Conservation (phyloP, 2,888 invertebrate genomes). For the Caenorhabditis sp. region DNA sequence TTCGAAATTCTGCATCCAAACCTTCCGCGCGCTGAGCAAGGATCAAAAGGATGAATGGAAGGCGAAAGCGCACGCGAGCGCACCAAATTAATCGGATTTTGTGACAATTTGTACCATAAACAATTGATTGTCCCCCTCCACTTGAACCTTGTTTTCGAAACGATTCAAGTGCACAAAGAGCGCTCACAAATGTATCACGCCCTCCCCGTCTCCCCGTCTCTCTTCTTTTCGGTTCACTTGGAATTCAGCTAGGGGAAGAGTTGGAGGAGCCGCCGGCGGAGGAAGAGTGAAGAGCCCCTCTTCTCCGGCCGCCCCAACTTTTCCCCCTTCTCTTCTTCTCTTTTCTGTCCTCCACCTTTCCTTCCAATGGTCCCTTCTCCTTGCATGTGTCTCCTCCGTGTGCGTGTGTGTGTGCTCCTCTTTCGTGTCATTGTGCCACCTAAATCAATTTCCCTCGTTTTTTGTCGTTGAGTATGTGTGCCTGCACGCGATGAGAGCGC, state of each 20-base stretch:
- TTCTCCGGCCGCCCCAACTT: slow-evolving; percentile 7
- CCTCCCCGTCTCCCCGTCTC: slow-evolving; percentile 19
- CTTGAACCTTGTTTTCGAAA: slow-evolving; percentile 17
- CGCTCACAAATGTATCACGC: slow-evolving; percentile 15
- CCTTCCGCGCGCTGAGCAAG: slow-evolving; percentile 57
- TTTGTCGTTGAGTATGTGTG: slow-evolving; percentile 40
- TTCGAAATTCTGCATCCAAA: slow-evolving; percentile 60
- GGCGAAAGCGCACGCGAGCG: slow-evolving; percentile 18
- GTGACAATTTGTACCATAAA: slow-evolving; percentile 29
- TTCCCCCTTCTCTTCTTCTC: slow-evolving; percentile 35
- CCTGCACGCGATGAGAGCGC: background rate
- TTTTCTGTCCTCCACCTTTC: slow-evolving; percentile 31
- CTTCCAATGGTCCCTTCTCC: slow-evolving; percentile 33
- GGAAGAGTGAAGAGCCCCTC: slow-evolving; percentile 40
- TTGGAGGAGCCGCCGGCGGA: slow-evolving; percentile 48
- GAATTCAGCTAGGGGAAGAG: slow-evolving; percentile 36
- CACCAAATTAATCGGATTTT: background rate
- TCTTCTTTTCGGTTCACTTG: slow-evolving; percentile 17
- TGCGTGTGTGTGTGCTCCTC: slow-evolving; percentile 32
- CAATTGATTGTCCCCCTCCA: slow-evolving; percentile 7
- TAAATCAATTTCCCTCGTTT: slow-evolving; percentile 54
- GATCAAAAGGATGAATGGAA: slow-evolving; percentile 59
- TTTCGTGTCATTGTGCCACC: slow-evolving; percentile 48
- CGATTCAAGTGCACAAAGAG: slow-evolving; percentile 35
- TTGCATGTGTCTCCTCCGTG: slow-evolving; percentile 17